Conservation (phyloP, 2,888 invertebrate genomes). For the Epirrhoe alternata region DNA sequence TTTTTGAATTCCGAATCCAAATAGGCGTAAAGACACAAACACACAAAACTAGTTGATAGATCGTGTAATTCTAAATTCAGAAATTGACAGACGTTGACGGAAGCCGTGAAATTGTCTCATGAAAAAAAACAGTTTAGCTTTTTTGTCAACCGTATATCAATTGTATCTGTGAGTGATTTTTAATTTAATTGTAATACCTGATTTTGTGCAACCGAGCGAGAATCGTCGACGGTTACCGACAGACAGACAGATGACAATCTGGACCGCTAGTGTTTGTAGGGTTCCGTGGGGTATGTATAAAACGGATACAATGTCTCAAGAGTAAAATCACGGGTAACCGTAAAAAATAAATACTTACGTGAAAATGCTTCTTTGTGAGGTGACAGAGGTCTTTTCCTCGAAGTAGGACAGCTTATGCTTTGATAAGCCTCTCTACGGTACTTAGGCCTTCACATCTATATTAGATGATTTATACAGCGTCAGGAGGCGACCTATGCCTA, state of each 20-base stretch:
- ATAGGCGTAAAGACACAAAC: neutral
- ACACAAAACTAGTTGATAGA: neutral
- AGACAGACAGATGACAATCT: slow-evolving; percentile 80
- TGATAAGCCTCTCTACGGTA: no score
- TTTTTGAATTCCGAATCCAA: no score
- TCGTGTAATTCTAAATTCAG: slow-evolving; percentile 37
- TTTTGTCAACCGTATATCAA: slow-evolving; percentile 65
- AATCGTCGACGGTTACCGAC: slow-evolving; percentile 58
- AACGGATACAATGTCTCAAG: neutral
- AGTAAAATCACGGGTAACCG: no score
- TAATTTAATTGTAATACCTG: slow-evolving; percentile 84
- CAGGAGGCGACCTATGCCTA: no score
- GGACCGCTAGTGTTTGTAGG: slow-evolving; percentile 61
- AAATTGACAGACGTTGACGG: slow-evolving; percentile 44
- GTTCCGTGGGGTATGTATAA: slow-evolving; percentile 34
- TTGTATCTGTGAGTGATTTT: slow-evolving; percentile 80
- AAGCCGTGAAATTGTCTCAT: slow-evolving; percentile 42
- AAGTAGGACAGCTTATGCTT: no score
- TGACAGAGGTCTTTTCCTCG: no score
- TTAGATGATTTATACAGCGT: no score
- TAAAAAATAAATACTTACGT: no score
- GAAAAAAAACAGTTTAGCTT: slow-evolving; percentile 25
- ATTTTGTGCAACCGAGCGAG: slow-evolving; percentile 78
- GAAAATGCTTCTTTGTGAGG: no score
- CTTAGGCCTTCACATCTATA: no score